Base-by-base conservation (phyloP, 1,140 invertebrate species). In the Dreissena rostriformis region DNA sequence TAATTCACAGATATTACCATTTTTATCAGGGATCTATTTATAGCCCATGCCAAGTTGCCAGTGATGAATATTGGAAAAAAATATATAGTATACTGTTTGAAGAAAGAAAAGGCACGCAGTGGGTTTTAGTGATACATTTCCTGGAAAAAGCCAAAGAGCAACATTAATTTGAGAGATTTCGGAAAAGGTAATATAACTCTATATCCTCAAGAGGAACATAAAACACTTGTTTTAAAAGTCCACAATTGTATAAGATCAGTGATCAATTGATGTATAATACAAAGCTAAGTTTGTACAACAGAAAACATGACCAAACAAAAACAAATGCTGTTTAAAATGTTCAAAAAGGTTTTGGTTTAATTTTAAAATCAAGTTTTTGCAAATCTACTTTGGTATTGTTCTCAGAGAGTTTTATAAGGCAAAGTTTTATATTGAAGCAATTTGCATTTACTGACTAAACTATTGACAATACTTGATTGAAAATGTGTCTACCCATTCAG, bases 1-100 rank as follows among this genome's bases (percentile, higher is more conserved):
- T 78, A 78, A 78, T 74, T 74, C 75, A 29, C 28, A 78, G 75
- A 78, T 78, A 78, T 78, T 49, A 78, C 75, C 65, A 68, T 78
- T 78, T 78, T 78, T 65, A 78, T 78, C 75, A 52, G 63, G 51
- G 51, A 78, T 66, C 75, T 78, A 78, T 78, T 78, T 67, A 67
- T 78, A 78, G 75, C 28, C 24, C 24, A 29, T 52, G 75, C 57
- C 61, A 66, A 67, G 75, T 78, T 75, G 73, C 26, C 15, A 12
- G 28, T 24, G 39, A 78, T 78, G 75, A 67, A 68, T 78, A 78
- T 78, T 78, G 75, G 75, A 67, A 78, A 78, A 39, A 39, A 78
- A 78, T 78, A 78, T 78, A 78, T 78, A 78, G 75, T 78, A 78
- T 78, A 78, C 63, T 68, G 63, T 28, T 28, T 29, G 51, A 12